A percentile compares a stretch with the other conserved stretches of the same genome.
Conservation (phyloP, 2,113 vertebrate species). For the Pluvianellus socialis region DNA sequence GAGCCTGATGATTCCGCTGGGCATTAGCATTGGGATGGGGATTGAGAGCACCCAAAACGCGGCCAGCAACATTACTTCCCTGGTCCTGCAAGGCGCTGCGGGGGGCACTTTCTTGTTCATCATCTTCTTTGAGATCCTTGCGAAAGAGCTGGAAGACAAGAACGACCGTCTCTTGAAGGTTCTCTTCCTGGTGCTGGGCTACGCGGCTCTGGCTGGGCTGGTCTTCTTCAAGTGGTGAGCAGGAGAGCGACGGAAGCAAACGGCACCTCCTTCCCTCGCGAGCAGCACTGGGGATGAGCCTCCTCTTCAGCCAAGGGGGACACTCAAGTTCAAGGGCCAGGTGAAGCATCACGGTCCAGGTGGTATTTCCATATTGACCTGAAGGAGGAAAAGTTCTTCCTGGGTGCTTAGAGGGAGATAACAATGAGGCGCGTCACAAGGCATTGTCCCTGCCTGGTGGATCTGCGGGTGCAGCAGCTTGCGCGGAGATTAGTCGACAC, state of each 20-base stretch:
- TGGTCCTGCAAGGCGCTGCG: conserved; percentile 87
- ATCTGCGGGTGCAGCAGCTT: background rate
- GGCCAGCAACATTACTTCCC: conserved; percentile 76
- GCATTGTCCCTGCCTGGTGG: background rate
- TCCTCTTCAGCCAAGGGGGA: background rate
- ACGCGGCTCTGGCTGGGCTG: conserved; percentile 79
- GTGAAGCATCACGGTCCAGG: accelerated
- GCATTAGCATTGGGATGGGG: conserved; percentile 82
- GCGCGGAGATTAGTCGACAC: background rate
- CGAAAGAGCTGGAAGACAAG: conserved; percentile 89
- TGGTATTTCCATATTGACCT: accelerated
- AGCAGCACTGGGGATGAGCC: background rate
- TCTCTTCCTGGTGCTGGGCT: conserved; percentile 89
- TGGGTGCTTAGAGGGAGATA: background rate
- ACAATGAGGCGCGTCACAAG: background rate
- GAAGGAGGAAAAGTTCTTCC: background rate
- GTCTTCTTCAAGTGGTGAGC: conserved; percentile 87
- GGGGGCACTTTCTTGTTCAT: conserved; percentile 91
- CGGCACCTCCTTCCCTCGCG: background rate
- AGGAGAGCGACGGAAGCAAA: accelerated
- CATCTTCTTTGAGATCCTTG: conserved; percentile 92
- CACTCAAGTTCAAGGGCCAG: accelerated
- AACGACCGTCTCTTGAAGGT: conserved; percentile 87
- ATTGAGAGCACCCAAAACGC: conserved; percentile 80
- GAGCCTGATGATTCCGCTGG: conserved; percentile 89